phyloP scores from a whole-genome alignment of 2,113 vertebrate species.

The Ptychochromis oligacanthus region DNA sequence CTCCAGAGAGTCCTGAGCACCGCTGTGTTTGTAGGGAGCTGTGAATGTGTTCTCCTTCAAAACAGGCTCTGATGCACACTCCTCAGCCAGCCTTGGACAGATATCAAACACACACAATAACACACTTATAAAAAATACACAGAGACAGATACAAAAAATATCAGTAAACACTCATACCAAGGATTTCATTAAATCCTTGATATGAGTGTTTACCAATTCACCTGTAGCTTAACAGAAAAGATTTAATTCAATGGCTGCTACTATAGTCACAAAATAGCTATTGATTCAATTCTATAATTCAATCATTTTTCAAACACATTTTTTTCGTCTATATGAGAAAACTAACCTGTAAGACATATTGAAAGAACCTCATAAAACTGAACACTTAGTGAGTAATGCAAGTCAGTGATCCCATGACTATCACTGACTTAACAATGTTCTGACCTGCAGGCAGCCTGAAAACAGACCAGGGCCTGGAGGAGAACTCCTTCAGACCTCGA shows the following conservation, averaged over 20 bases:
- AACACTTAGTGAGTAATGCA: neutral
- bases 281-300: neutral
- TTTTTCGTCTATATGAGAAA: neutral
- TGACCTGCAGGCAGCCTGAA: slow-evolving; percentile 93
- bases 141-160: neutral
- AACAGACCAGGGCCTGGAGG: slow-evolving; percentile 83
- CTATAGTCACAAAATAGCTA: neutral
- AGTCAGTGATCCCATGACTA: neutral
- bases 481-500: slow-evolving; percentile 79
- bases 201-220: no score
- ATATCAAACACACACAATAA: neutral
- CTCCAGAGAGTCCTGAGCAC: slow-evolving; percentile 82
- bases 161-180: neutral
- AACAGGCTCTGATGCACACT: slow-evolving; percentile 83
- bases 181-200: neutral
- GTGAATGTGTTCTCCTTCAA: slow-evolving; percentile 90
- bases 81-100: slow-evolving; percentile 84
- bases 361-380: neutral
- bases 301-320: neutral
- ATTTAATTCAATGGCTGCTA: neutral
- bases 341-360: neutral
- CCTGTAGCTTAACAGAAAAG: neutral
- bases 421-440: slow-evolving; percentile 9
- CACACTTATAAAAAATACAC: neutral
- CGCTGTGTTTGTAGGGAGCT: slow-evolving; percentile 79